phyloP scores from a whole-genome alignment of 1,140 invertebrate genomes.

The Sminthurinus signatus region DNA sequence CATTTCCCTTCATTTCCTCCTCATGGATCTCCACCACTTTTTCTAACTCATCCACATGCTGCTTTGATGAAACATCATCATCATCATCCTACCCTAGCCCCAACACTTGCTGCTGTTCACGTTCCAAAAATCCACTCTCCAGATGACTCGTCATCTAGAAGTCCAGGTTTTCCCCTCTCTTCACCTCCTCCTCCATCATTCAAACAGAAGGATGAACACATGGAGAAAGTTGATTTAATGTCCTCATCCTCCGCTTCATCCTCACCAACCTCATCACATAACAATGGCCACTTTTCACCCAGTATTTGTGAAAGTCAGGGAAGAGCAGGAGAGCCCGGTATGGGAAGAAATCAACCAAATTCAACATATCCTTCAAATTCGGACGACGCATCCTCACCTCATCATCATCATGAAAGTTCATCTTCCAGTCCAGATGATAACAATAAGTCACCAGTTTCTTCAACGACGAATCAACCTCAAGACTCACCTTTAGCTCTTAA shows the following conservation, averaged over 20 bases:
- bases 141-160: slow-evolving; percentile 44
- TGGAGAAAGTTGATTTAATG: slow-evolving; percentile 4
- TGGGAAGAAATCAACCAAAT: too few relatives aligned
- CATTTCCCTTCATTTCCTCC: slow-evolving; percentile 14
- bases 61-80: slow-evolving; percentile 40
- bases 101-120: slow-evolving; percentile 10
- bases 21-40: slow-evolving; percentile 42
- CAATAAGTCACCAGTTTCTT: slow-evolving; percentile 11
- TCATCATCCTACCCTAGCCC: neutral
- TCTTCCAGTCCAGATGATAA: slow-evolving; percentile 11
- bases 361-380: too few relatives aligned
- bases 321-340: too few relatives aligned
- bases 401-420: slow-evolving; percentile 21
- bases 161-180: too few relatives aligned
- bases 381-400: slow-evolving; percentile 22
- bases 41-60: slow-evolving; percentile 44
- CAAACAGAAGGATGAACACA: slow-evolving; percentile 52
- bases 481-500: neutral
- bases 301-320: too few relatives aligned
- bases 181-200: slow-evolving; percentile 46
- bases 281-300: too few relatives aligned
- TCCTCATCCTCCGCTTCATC: too few relatives aligned
- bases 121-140: slow-evolving; percentile 47
- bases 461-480: slow-evolving; percentile 14
- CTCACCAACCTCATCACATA: neutral